Conservation (phyloP, 2,888 invertebrate species). For the Barypeithes pellucidus region DNA sequence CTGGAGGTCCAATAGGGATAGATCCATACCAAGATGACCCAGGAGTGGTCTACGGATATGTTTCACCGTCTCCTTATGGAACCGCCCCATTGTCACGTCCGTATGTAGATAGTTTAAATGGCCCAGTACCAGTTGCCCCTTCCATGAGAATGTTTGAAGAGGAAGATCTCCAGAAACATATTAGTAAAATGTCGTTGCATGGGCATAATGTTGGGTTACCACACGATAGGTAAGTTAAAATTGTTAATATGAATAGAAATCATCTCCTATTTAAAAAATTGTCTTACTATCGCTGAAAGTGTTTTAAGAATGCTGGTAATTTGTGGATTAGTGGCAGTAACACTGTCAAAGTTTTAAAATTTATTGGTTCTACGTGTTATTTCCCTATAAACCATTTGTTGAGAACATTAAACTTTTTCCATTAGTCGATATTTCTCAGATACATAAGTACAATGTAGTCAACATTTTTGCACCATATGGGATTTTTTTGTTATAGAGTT, state of each 20-base stretch:
- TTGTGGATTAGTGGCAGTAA: too few species aligned
- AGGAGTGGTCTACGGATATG: slow-evolving; percentile 78
- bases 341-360: too few species aligned
- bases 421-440: neutral
- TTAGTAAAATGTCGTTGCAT: slow-evolving; percentile 76
- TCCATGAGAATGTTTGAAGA: slow-evolving; percentile 80
- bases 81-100: slow-evolving; percentile 71
- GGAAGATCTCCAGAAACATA: slow-evolving; percentile 81
- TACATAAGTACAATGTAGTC: neutral
- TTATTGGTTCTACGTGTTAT: neutral
- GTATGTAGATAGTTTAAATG: slow-evolving; percentile 73
- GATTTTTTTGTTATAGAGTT: slow-evolving; percentile 58
- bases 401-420: neutral
- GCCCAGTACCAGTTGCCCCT: slow-evolving; percentile 69
- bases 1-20: slow-evolving; percentile 74
- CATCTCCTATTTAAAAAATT: too few species aligned
- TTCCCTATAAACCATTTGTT: neutral
- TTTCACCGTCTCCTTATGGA: slow-evolving; percentile 78
- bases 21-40: slow-evolving; percentile 79
- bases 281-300: too few species aligned
- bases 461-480: neutral
- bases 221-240: slow-evolving; percentile 58
- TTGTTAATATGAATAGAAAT: too few species aligned
- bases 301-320: too few species aligned
- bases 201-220: slow-evolving; percentile 68